phyloP scores from a whole-genome alignment of 2,113 vertebrate species.

The Hemiprocne comata region DNA sequence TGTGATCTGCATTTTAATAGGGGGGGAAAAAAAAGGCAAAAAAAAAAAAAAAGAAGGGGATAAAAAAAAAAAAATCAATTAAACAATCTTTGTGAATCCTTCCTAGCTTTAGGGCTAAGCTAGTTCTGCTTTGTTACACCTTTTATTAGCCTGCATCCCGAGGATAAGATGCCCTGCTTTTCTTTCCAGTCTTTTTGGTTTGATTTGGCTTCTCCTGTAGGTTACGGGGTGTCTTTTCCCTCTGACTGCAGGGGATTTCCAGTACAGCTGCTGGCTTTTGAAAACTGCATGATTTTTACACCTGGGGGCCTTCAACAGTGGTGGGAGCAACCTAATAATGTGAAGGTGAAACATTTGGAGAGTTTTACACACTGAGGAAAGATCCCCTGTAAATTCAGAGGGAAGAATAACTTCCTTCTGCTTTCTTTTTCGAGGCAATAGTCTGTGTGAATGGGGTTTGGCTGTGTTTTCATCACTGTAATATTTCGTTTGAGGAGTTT shows the following conservation, averaged over 20 bases:
- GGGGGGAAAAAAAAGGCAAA: no score
- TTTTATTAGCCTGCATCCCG: background rate
- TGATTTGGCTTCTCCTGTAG: background rate
- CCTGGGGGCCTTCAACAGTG: background rate
- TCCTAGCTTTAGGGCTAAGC: background rate
- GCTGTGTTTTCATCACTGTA: accelerated
- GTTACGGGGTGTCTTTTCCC: background rate
- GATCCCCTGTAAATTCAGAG: background rate
- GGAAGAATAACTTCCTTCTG: background rate
- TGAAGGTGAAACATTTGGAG: background rate
- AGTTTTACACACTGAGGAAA: background rate
- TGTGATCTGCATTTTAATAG: slow-evolving; percentile 82
- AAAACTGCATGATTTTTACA: background rate
- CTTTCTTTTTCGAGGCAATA: background rate
- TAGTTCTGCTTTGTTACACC: slow-evolving; percentile 31
- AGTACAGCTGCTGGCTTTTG: background rate
- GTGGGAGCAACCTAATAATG: background rate
- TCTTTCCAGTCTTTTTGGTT: background rate
- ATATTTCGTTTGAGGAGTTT: background rate
- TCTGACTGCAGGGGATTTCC: background rate
- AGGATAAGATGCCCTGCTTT: background rate
- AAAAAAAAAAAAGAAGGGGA: background rate
- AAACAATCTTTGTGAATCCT: slow-evolving; percentile 76
- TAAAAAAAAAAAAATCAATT: slow-evolving; percentile 76
- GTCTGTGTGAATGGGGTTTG: accelerated